Evolutionary conservation across 1,140 invertebrate species (phyloP).

Genomic region (Pseudomyrmex gracilis): DNA sequence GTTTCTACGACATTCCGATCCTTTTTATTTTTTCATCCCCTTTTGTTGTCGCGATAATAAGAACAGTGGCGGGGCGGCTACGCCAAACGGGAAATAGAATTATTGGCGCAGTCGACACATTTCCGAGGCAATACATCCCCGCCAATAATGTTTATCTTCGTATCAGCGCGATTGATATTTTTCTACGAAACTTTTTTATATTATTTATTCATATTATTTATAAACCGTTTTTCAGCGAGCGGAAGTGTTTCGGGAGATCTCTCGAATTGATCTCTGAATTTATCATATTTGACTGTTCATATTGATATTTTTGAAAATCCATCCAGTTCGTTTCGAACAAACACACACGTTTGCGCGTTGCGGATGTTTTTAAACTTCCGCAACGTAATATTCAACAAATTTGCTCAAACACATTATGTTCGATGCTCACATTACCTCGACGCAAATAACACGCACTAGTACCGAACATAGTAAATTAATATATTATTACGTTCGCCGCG

Average conservation of each 20-base stretch:
- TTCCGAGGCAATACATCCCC: constrained; percentile 38
- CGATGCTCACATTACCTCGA: not conserved
- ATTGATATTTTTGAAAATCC: not conserved
- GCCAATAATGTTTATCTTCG: constrained; percentile 58
- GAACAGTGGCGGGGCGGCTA: constrained; percentile 26
- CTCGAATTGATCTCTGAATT: too few species aligned
- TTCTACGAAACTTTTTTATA: constrained; percentile 4
- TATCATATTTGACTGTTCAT: too few species aligned
- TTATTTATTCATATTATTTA: not conserved
- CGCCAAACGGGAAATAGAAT: constrained; percentile 54
- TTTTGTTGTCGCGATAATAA: constrained; percentile 44
- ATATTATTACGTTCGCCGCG: not conserved
- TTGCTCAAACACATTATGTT: not conserved
- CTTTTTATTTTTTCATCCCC: not conserved
- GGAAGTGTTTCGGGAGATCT: too few species aligned
- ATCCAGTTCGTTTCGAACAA: not conserved
- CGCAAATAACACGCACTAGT: not conserved
- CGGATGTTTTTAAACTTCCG: not conserved
- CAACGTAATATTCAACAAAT: not conserved
- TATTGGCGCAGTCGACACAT: constrained; percentile 30
- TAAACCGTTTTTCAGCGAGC: too few species aligned
- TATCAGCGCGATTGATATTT: not conserved
- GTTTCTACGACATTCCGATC: not conserved
- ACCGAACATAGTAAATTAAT: not conserved
- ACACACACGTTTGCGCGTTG: not conserved